A percentile compares a stretch with the other conserved stretches of the same genome.
Evolutionary conservation across 2,113 vertebrate genomes (phyloP).

Genomic region (Boulengeromyrus knoepffleri): DNA sequence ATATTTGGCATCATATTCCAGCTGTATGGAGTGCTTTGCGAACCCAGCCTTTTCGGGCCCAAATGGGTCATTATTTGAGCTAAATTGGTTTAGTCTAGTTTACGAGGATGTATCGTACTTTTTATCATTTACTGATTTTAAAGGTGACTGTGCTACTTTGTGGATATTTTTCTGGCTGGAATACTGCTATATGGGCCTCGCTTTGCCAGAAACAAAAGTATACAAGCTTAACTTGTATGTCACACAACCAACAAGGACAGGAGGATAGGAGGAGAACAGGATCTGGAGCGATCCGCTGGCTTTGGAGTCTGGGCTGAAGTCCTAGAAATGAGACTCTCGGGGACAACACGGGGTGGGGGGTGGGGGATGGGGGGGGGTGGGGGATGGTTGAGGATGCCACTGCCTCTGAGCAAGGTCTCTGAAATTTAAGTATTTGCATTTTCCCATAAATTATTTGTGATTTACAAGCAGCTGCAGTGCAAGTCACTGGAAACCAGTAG

Average conservation of each 20-base stretch:
- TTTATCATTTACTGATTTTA: conserved; percentile 42
- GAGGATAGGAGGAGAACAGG: conserved; percentile 46
- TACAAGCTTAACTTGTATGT: conserved; percentile 61
- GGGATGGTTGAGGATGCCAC: conserved; percentile 43
- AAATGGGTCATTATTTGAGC: conserved; percentile 41
- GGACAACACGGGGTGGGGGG: conserved; percentile 31
- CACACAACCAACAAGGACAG: conserved; percentile 67
- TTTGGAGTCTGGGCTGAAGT: conserved; percentile 48
- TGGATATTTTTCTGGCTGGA: conserved; percentile 52
- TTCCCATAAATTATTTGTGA: conserved; percentile 37
- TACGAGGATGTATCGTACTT: conserved; percentile 39
- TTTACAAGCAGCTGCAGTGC: conserved; percentile 37
- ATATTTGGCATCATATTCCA: conserved; percentile 22
- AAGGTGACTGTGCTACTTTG: conserved; percentile 56
- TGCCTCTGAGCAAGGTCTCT: conserved; percentile 56
- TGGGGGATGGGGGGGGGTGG: not conserved
- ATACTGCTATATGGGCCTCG: conserved; percentile 38
- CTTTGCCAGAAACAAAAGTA: conserved; percentile 3
- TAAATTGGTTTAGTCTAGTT: conserved; percentile 42
- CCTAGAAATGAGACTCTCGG: conserved; percentile 15
- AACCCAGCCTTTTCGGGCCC: conserved; percentile 51
- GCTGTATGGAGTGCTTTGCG: conserved; percentile 49
- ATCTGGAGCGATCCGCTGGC: conserved; percentile 36
- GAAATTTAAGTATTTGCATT: conserved; percentile 45
- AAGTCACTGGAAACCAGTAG: conserved; percentile 9